These are phyloP conservation scores for Taxidea taxus DNA, from an alignment of 2,113 vertebrate species.

Conservation along the genomic window DNA sequence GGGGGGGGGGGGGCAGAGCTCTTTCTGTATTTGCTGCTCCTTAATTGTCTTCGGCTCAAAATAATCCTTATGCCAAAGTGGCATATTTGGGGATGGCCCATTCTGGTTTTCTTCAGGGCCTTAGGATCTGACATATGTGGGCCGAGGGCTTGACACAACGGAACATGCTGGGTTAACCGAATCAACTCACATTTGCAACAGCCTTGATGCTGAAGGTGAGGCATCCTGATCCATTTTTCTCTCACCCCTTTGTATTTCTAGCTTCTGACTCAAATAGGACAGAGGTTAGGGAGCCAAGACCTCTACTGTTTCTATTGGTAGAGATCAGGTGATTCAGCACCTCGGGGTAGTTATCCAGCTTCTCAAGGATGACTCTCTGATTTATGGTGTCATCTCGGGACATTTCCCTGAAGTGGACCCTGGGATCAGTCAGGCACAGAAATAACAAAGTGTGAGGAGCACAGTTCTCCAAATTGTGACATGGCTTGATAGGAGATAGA, in stretches of 20 bases:
- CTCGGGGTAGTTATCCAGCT: background rate
- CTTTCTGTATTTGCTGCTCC: background rate
- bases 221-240: background rate
- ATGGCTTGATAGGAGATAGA: background rate
- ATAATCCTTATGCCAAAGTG: background rate
- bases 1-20: no score
- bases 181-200: background rate
- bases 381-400: background rate
- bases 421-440: background rate
- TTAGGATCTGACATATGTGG: background rate
- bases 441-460: background rate
- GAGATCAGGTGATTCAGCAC: background rate
- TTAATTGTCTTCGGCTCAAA: background rate
- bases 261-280: background rate
- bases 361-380: background rate
- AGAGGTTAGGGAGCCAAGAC: background rate
- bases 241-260: background rate
- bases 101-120: background rate
- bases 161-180: accelerated
- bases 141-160: background rate
- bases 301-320: background rate
- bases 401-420: background rate
- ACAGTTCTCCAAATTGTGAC: background rate
- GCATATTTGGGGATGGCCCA: background rate
- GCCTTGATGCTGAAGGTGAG: background rate